phyloP scores from a whole-genome alignment of 2,888 invertebrate species.

The Eupithecia pulchellata region DNA sequence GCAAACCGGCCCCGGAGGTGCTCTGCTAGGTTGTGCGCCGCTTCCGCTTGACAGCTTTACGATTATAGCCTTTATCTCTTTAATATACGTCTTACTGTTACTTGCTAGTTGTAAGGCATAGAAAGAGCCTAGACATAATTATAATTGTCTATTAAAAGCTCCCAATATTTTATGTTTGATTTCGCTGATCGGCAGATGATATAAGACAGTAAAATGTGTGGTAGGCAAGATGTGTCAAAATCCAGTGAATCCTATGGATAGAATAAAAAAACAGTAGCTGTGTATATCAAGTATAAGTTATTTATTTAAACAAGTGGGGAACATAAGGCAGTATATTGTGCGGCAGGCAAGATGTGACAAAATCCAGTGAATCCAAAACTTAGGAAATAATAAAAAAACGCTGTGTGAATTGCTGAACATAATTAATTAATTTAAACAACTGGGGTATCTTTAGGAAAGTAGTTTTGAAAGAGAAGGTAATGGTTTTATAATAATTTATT shows the following conservation, averaged over 20 bases:
- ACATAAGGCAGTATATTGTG: not conserved
- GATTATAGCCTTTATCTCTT: conserved; percentile 55
- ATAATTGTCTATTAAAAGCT: not conserved
- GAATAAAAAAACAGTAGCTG: not conserved
- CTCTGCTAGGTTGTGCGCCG: conserved; percentile 79
- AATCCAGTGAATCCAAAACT: not conserved
- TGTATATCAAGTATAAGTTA: too few species aligned
- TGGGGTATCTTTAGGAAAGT: too few species aligned
- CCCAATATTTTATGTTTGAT: not conserved
- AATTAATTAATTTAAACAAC: too few species aligned
- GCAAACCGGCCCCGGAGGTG: conserved; percentile 72
- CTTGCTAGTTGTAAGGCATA: conserved; percentile 13
- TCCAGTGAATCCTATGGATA: not conserved
- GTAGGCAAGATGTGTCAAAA: not conserved
- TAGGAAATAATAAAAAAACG: not conserved
- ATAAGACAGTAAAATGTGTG: not conserved
- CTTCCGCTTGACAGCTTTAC: conserved; percentile 69
- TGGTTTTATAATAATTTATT: too few species aligned
- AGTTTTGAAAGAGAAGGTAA: too few species aligned
- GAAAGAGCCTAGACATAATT: not conserved
- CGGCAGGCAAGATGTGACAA: not conserved
- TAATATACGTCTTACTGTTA: conserved; percentile 33
- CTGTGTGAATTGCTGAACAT: too few species aligned
- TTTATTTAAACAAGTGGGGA: too few species aligned
- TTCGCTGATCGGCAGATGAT: not conserved